Evolutionary conservation across 2,797 vertebrate genomes (phyloP), one percentile per base, ranked within the genome.

Genomic region (Enteromius viviparus): DNA sequence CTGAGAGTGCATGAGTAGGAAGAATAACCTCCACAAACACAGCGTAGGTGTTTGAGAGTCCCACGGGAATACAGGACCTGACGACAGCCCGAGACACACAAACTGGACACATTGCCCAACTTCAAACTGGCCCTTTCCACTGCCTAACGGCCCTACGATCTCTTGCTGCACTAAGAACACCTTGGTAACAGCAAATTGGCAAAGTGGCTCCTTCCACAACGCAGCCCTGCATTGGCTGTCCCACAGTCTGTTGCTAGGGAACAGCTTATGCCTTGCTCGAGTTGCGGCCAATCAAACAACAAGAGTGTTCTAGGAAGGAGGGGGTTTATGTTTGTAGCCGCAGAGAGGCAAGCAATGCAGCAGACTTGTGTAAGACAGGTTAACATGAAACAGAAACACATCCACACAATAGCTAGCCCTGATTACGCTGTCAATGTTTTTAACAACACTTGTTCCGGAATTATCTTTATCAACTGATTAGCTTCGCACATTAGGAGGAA

Each of bases 231-330:
- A 92, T 96, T 94, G 95, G 96, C 94, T 96, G 88, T 87, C 90
- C 89, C 84, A 84, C 60, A 65, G 91, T 94, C 94, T 92, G 96
- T 98, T 96, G 96, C 97, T 96, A 96, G 93, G 96, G 88, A 95
- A 96, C 96, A 95, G 91, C 89, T 93, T 93, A 94, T 91, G 95
- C 95, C 92, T 96, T 91, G 91, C 93, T 94, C 91, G 91, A 87
- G 84, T 89, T 64, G 90, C 81, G 91, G 93, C 95, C 94, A 94
- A 94, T 94, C 91, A 84, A 91, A 90, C 85, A 80, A 86, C 32
- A 71, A 84, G 78, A 91, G 88, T 82, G 89, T 85, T 87, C 89
- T 79, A 82, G 84, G 86, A 78, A 83, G 87, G 81, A 80, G 88
- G 87, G 87, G 86, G 89, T 45, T 85, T 79, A 68, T 84, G 87